Evolutionary conservation across 2,888 invertebrate genomes (phyloP).

Genomic region (Acrocyrtus sp.): DNA sequence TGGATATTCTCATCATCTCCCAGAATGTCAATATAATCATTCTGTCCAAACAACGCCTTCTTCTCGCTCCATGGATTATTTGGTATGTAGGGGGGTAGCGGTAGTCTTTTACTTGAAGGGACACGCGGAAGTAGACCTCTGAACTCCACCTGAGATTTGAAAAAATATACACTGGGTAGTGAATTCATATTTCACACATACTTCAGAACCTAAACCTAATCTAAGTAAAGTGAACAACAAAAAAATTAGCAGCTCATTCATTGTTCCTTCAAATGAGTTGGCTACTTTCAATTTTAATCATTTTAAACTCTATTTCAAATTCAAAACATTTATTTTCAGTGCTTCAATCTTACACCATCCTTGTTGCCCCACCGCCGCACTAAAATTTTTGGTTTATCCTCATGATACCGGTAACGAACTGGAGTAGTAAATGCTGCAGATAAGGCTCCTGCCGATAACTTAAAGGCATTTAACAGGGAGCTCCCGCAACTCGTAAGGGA

Average conservation of each 20-base stretch:
- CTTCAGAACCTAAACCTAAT: too few relatives aligned
- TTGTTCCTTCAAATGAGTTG: too few relatives aligned
- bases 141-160: conserved; percentile 51
- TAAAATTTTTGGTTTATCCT: conserved; percentile 73
- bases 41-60: conserved; percentile 90
- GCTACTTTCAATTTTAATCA: too few relatives aligned
- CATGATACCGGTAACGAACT: conserved; percentile 73
- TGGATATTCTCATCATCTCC: conserved; percentile 84
- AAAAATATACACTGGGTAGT: too few relatives aligned
- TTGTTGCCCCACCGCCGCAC: conserved; percentile 76
- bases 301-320: too few relatives aligned
- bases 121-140: conserved; percentile 78
- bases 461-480: conserved; percentile 27
- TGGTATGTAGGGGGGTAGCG: conserved; percentile 77
- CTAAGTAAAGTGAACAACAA: too few relatives aligned
- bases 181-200: too few relatives aligned
- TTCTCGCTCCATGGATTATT: conserved; percentile 80
- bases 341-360: conserved; percentile 76
- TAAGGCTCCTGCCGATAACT: conserved; percentile 15
- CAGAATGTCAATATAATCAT: conserved; percentile 96
- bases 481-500: conserved; percentile 7
- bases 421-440: conserved; percentile 30
- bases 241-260: too few relatives aligned
- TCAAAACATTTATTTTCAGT: too few relatives aligned
- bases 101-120: conserved; percentile 68